Evolutionary conservation across 2,113 vertebrate genomes (phyloP).

Genomic region (Dromaius novaehollandiae): DNA sequence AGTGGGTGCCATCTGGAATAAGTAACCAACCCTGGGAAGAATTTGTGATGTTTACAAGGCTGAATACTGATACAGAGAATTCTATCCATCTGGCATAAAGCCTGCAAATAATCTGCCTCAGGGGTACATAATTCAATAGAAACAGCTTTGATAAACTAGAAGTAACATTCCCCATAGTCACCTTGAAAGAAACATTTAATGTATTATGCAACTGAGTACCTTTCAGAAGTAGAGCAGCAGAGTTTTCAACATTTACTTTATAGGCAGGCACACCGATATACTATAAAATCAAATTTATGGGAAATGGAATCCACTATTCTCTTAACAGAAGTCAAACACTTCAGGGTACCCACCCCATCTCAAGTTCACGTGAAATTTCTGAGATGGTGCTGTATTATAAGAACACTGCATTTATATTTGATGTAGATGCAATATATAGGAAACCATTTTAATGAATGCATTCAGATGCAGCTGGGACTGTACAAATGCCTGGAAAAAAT

Average conservation of each 20-base stretch:
- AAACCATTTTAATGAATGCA: not conserved
- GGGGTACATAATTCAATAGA: constrained; percentile 7
- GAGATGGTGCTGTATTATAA: not conserved
- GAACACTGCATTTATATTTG: not conserved
- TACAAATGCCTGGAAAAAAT: not conserved
- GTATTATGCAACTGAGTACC: not conserved
- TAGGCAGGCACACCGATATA: not conserved
- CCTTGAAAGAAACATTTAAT: not conserved
- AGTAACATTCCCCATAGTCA: not conserved
- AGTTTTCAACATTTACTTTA: not conserved
- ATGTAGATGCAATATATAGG: not conserved
- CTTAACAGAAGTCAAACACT: not conserved
- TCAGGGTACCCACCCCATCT: not conserved
- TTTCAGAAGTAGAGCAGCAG: not conserved
- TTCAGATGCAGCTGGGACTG: constrained; percentile 14
- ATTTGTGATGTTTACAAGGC: constrained; percentile 46
- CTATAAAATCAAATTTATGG: not conserved
- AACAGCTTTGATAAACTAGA: not conserved
- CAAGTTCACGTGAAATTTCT: not conserved
- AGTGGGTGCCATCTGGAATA: constrained; percentile 37
- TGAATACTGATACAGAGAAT: constrained; percentile 18
- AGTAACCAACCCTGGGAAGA: constrained; percentile 48
- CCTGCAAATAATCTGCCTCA: constrained; percentile 46
- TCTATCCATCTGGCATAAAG: constrained; percentile 46
- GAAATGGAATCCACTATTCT: not conserved